Base-by-base conservation (phyloP, 2,113 vertebrate species). In the Vireo altiloquus region DNA sequence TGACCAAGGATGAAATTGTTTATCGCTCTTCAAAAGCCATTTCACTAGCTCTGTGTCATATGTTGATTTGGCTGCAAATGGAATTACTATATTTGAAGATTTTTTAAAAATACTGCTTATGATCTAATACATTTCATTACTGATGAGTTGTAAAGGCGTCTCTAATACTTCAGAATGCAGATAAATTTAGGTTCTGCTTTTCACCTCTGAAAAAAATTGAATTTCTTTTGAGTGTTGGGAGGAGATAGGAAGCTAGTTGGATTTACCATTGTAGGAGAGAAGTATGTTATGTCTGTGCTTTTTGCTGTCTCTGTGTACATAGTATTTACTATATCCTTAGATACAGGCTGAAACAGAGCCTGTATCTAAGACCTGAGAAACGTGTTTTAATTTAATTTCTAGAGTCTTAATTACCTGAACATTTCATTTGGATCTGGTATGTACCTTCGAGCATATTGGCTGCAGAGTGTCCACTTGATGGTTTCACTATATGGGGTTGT, bases 401-500 rank as follows among this genome's bases (percentile, higher is more conserved):
- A 69, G n/a, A 53, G 23, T 82, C 27, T 87, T 92, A 95, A 95
- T 96, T 96, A 89, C 91, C 40, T 82, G 69, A 79, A 35, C 17
- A 39, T 89, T 95, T 68, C 12, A 35, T 82, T 95, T 97, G 92
- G 80, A 90, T 89, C 64, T 44, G 44, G 21, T 81, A 66, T 0
- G 47, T 92, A 82, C 91, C 92, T 97, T 89, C 3, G 1, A 96
- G 93, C 92, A 22, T 91, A 49, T 71, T 94, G 94, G 87, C 92
- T 87, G 74, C 30, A 20, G 52, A 56, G 31, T 59, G 52, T 78
- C 77, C 44, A 56, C 86, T 87, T 89, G 72, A 61, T 92, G 72
- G 49, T 92, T 89, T 92, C 92, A 19, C 91, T 92, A 9, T 89
- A 79, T 91, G 94, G 57, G 94, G 91, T 87, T 91, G 95, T 95